Evolutionary conservation across 2,797 vertebrate species (phyloP), one percentile per base, ranked within the genome.

Genomic region (Lindbergichthys nudifrons): DNA sequence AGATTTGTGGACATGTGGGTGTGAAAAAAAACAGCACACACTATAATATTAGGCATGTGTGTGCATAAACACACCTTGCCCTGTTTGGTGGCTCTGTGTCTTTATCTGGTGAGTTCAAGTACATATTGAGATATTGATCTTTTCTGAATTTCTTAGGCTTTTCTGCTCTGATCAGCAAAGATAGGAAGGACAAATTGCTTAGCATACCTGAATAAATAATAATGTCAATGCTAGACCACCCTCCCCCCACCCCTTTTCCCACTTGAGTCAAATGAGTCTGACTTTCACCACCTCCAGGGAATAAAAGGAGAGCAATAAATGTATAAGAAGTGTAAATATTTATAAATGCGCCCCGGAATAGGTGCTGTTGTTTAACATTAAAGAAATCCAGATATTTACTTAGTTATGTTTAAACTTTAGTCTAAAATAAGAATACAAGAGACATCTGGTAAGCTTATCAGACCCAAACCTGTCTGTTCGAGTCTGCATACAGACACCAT

Each of bases 81-180:
- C 73, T 70, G 36, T 87, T 83, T 85, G 73, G 61, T 82, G 79
- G 58, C 77, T 85, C 83, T 77, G 71, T 92, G 94, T 86, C 96
- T 91, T 96, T 96, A 96, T 96, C 94, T 96, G 93, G 91, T 91
- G 95, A 96, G 96, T 97, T 97, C 96, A 98, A 97, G 96, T 96
- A 94, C 94, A 95, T 96, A 96, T 96, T 95, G 96, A 96, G 96
- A 95, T 96, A 98, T 98, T 93, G 95, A 98, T 98, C 96, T 94
- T 96, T 96, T 95, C 94, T 94, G 96, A 96, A 96, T 98, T 97
- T 97, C 96, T 95, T 94, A 92, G 91, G 93, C 93, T 95, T 96
- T 97, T 98, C 95, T 97, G 96, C 96, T 94, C 94, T 93, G 95
- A 97, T 97, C 97, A 97, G 97, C 97, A 97, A 53, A 91, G 88